Evolutionary conservation across 92 coral and sea anemone species (phyloP).

Genomic region (Epizoanthus rinbou): DNA sequence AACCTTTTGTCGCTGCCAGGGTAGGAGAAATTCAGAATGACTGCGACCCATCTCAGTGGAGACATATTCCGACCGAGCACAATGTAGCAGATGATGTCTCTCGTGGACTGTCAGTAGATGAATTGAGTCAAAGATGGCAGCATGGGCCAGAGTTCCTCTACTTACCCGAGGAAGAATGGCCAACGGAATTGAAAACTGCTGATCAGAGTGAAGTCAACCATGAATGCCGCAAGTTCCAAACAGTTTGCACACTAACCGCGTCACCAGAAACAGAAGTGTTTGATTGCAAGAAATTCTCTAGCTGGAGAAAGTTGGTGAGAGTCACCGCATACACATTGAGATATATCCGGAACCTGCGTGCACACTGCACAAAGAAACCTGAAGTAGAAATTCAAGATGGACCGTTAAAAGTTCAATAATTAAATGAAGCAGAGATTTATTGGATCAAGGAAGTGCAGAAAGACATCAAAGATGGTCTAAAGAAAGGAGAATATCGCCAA

Average conservation of each 20-base stretch:
- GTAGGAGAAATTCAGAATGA: conserved; percentile 58
- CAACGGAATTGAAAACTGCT: conserved; percentile 20
- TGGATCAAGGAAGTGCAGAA: no score
- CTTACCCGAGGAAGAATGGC: conserved; percentile 50
- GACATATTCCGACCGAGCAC: conserved; percentile 41
- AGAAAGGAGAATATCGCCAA: no score
- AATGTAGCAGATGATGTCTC: conserved; percentile 65
- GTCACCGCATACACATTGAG: no score
- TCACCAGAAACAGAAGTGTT: no score
- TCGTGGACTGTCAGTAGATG: conserved; percentile 43
- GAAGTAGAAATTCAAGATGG: no score
- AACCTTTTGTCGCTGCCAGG: conserved; percentile 67
- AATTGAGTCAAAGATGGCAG: conserved; percentile 50
- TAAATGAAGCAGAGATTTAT: conserved; percentile 46
- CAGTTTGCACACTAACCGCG: no score
- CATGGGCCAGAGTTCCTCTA: conserved; percentile 54
- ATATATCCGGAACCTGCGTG: no score
- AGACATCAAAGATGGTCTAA: no score
- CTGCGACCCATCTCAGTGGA: conserved; percentile 58
- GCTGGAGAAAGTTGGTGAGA: conserved; percentile 54
- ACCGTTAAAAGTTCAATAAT: no score
- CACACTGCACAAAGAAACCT: no score
- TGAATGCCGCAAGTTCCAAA: conserved; percentile 29
- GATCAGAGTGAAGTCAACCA: conserved; percentile 44
- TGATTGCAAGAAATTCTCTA: conserved; percentile 55